Evolutionary conservation across 2,888 invertebrate genomes (phyloP).

Genomic region (Taenaris catops): DNA sequence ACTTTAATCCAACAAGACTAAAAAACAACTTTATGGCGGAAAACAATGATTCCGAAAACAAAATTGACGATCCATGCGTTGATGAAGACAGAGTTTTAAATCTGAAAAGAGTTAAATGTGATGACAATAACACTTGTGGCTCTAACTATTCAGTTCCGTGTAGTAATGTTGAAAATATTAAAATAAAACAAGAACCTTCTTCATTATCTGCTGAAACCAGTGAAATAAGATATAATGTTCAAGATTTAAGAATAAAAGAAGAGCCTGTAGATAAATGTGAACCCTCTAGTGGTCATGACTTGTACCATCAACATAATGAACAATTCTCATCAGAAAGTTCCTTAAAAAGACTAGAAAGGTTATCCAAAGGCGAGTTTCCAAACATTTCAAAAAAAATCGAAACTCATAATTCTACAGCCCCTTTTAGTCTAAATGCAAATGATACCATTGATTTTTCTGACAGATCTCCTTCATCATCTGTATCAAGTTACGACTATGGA

Average conservation of each 20-base stretch:
- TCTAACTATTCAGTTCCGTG: slow-evolving; percentile 22
- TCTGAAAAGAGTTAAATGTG: slow-evolving; percentile 58
- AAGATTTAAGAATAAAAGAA: slow-evolving; percentile 61
- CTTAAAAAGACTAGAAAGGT: slow-evolving; percentile 87
- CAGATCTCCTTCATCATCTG: slow-evolving; percentile 81
- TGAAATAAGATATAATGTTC: slow-evolving; percentile 41
- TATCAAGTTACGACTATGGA: slow-evolving; percentile 78
- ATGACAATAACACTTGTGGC: slow-evolving; percentile 32
- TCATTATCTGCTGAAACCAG: slow-evolving; percentile 46
- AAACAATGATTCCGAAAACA: slow-evolving; percentile 33
- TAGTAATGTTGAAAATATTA: slow-evolving; percentile 35
- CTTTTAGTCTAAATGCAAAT: slow-evolving; percentile 57
- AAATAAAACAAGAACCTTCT: slow-evolving; percentile 48
- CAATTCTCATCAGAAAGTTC: slow-evolving; percentile 82
- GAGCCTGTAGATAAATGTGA: slow-evolving; percentile 55
- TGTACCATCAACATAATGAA: slow-evolving; percentile 30
- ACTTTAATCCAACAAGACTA: slow-evolving; percentile 91
- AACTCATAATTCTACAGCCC: slow-evolving; percentile 37
- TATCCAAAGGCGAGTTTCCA: slow-evolving; percentile 89
- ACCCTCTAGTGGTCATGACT: slow-evolving; percentile 38
- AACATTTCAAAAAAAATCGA: slow-evolving; percentile 50
- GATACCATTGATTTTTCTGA: slow-evolving; percentile 62
- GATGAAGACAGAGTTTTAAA: slow-evolving; percentile 50
- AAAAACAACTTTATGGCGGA: slow-evolving; percentile 60
- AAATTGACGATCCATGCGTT: slow-evolving; percentile 34